Conservation (phyloP, 1,140 invertebrate genomes). For the Homarus americanus region DNA sequence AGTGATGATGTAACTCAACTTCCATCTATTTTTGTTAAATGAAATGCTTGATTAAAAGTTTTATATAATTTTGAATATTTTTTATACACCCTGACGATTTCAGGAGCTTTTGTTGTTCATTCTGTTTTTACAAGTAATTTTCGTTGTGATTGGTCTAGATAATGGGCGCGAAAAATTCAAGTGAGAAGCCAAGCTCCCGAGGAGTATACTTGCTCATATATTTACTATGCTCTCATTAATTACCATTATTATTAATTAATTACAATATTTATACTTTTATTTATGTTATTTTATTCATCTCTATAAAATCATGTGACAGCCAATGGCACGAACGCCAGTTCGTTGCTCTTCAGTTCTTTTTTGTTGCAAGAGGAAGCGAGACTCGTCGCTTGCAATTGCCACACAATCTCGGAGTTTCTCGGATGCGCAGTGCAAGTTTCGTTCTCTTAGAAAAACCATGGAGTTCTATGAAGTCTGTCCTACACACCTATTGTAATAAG, state of each 20-base stretch:
- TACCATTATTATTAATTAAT: background rate
- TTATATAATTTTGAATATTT: background rate
- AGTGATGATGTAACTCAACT: background rate
- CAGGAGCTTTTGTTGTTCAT: background rate
- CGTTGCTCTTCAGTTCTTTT: slow-evolving; percentile 66
- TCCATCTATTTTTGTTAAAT: background rate
- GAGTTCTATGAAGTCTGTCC: slow-evolving; percentile 16
- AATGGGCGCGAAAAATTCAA: slow-evolving; percentile 57
- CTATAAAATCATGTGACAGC: background rate
- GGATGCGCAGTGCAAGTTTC: slow-evolving; percentile 12
- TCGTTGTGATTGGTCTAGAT: slow-evolving; percentile 40
- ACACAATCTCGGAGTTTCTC: slow-evolving; percentile 17
- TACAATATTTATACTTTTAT: background rate
- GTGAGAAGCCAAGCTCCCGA: background rate
- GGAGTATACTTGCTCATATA: background rate
- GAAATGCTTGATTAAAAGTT: background rate
- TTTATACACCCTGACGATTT: background rate
- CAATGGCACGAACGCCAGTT: slow-evolving; percentile 15
- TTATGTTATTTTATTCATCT: background rate
- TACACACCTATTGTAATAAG: slow-evolving; percentile 30
- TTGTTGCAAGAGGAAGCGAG: slow-evolving; percentile 68
- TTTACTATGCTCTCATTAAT: background rate
- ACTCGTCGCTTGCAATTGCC: slow-evolving; percentile 55
- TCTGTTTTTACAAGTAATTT: background rate
- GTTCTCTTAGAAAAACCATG: background rate